Conservation (phyloP, 2,113 vertebrate genomes). For the Callospermophilus lateralis region DNA sequence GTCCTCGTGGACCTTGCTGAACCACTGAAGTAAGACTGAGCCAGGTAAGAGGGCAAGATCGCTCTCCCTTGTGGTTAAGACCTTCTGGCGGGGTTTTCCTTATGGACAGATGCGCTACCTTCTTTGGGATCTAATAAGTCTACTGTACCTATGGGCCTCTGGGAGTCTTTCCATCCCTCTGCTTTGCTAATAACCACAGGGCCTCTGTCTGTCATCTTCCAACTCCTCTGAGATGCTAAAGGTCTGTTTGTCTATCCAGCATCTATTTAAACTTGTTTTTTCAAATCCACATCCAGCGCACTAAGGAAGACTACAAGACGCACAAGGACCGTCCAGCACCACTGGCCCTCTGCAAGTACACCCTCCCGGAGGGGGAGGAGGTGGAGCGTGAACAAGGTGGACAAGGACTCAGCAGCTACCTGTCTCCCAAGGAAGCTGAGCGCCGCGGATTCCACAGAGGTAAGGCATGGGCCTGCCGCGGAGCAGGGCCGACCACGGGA, state of each 20-base stretch:
- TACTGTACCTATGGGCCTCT: no score
- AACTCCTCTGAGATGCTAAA: not conserved
- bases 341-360: no score
- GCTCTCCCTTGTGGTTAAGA: not conserved
- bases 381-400: no score
- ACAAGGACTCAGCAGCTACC: not conserved
- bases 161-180: not conserved
- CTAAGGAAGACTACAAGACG: no score
- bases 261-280: not conserved
- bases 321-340: not conserved
- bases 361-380: not conserved
- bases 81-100: not conserved
- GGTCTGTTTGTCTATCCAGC: not conserved
- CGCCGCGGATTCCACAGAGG: not conserved
- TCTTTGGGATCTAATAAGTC: no score
- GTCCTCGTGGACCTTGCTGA: rapidly evolving
- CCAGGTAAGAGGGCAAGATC: rapidly evolving
- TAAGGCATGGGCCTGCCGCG: not conserved
- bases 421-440: no score
- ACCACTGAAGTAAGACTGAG: not conserved
- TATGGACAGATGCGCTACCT: no score
- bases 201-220: not conserved
- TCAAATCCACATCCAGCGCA: not conserved
- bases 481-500: not conserved
- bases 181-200: not conserved